These are phyloP conservation scores for Zonotrichia leucophrys DNA, from an alignment of 2,113 vertebrate species.

Conservation along the genomic window DNA sequence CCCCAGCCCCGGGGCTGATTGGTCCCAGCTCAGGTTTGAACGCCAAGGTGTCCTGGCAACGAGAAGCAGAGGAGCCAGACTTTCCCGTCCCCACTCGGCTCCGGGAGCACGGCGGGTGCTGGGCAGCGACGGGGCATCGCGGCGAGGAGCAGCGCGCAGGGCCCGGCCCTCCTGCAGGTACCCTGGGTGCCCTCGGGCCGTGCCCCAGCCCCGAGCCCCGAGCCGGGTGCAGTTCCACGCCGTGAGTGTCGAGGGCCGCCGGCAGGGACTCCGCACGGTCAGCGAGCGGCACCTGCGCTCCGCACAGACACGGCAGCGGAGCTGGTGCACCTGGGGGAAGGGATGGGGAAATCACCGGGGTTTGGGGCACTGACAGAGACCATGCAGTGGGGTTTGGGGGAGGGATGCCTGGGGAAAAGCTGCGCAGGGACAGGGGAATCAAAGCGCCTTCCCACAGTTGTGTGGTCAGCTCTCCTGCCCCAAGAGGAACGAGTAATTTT, in stretches of 20 bases:
- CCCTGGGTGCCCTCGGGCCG: fast-evolving
- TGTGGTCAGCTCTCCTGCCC: not conserved
- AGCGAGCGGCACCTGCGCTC: not conserved
- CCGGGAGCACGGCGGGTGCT: not conserved
- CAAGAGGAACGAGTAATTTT: not conserved
- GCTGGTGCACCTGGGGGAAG: fast-evolving
- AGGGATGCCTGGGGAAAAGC: not conserved
- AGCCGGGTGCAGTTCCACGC: not conserved
- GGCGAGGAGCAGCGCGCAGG: not conserved
- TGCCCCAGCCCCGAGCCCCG: not conserved
- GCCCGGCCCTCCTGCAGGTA: not conserved
- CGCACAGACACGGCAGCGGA: fast-evolving
- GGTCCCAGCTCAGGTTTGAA: slow-evolving; percentile 67
- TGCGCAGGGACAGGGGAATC: fast-evolving
- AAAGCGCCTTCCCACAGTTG: fast-evolving
- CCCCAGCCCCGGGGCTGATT: slow-evolving; percentile 55
- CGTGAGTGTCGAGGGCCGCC: fast-evolving
- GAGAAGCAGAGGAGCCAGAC: slow-evolving; percentile 29
- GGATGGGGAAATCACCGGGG: fast-evolving
- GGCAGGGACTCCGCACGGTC: fast-evolving
- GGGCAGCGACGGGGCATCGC: not conserved
- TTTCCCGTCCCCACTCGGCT: not conserved
- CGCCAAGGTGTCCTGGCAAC: slow-evolving; percentile 71
- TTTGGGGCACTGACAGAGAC: not conserved
- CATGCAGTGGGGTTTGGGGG: fast-evolving